Evolutionary conservation across 2,888 invertebrate species (phyloP), one percentile per base, ranked within the genome.

Genomic region (Corythucha ciliata): DNA sequence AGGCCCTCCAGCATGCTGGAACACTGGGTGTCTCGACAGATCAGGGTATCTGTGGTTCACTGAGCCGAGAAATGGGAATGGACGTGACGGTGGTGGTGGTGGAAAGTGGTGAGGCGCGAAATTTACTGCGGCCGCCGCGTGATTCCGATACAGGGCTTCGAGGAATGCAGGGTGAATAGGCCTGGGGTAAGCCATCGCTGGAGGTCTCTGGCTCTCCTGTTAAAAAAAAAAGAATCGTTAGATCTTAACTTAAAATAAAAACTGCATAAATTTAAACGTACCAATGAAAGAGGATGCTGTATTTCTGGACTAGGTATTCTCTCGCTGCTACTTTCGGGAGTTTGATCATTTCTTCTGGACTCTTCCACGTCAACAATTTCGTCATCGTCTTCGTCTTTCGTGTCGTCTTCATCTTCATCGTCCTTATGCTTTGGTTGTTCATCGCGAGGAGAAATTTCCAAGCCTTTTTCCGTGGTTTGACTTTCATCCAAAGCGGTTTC

Each of bases 101-200:
- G n/a, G n/a, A n/a, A n/a, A n/a, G n/a, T n/a, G n/a, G n/a, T n/a
- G n/a, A n/a, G n/a, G n/a, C n/a, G n/a, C n/a, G n/a, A n/a, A n/a
- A n/a, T n/a, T n/a, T n/a, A n/a, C n/a, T n/a, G n/a, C n/a, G n/a
- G n/a, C n/a, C n/a, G n/a, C n/a, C n/a, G n/a, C n/a, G n/a, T n/a
- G n/a, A n/a, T n/a, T n/a, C n/a, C n/a, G n/a, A n/a, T 82, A 85
- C 73, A 84, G 78, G 2, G 79, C 79, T 54, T 85, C 84, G 37
- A 86, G 72, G 48, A 87, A 72, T 68, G 81, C 76, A 0, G 88
- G 87, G 63, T 88, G 86, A 53, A 88, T 80, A 0, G 88, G 85
- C 65, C 83, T 75, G 0, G 91, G 90, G 62, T 87, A 90, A 0
- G 81, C 81, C 71, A 86, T 78, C 48, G 69, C 68, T 0, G 78